Conservation (phyloP, 1,140 invertebrate species). For the Lepidostoma basale region DNA sequence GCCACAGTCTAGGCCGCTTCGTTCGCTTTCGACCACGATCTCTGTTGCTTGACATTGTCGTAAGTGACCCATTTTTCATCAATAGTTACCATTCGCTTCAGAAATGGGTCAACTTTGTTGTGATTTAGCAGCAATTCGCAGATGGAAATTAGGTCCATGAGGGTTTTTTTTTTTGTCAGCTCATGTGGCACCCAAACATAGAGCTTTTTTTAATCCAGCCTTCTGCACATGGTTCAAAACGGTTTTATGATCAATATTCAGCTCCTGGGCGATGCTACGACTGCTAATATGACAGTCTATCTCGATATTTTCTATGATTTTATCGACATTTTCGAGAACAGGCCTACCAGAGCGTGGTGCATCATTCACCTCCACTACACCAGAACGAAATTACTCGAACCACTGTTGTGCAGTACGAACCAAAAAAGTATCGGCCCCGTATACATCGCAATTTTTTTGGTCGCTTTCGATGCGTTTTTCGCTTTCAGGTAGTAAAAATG, state of each 20-base stretch:
- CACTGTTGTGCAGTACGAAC: conserved; percentile 3
- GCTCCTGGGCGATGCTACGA: conserved; percentile 11
- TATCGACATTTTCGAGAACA: conserved; percentile 9
- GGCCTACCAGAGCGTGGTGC: conserved; percentile 2
- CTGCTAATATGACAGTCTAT: conserved; percentile 9
- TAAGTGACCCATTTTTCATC: too few relatives aligned
- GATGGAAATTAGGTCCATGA: too few relatives aligned
- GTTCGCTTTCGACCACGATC: too few relatives aligned
- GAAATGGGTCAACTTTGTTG: too few relatives aligned
- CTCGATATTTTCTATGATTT: conserved; percentile 12
- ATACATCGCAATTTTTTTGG: conserved; percentile 5
- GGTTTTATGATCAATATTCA: conserved; percentile 9
- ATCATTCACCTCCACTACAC: conserved; percentile 11
- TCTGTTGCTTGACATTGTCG: too few relatives aligned
- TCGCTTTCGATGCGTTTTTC: conserved; percentile 3
- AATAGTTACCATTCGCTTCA: too few relatives aligned
- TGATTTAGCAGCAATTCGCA: too few relatives aligned
- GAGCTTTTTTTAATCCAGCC: conserved; percentile 1
- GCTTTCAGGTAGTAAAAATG: conserved; percentile 12
- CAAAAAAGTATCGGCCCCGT: conserved; percentile 3
- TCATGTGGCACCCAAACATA: conserved; percentile 3
- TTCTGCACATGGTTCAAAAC: conserved; percentile 11
- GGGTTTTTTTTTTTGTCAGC: conserved; percentile 4
- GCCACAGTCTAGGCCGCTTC: too few relatives aligned
- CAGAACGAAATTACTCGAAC: background rate